Evolutionary conservation across 2,113 vertebrate genomes (phyloP), one percentile per base, ranked within the genome.

Genomic region (Tiliqua scincoides): DNA sequence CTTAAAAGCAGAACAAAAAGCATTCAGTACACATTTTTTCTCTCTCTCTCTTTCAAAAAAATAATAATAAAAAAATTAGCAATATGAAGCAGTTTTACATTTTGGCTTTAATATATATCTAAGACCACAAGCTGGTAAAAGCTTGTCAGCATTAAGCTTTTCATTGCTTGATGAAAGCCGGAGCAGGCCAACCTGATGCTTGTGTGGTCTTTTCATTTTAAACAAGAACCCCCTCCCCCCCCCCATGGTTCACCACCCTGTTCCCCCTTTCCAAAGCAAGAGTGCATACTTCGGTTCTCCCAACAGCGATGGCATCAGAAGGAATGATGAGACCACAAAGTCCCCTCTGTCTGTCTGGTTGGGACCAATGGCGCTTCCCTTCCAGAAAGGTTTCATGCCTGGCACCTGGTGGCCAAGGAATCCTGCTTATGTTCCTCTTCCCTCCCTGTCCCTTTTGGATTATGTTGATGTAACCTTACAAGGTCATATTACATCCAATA

Each of bases 1-100:
- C 27, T 86, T 86, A 79, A 79, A 48, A 70, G 40, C 35, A 63
- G 59, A 72, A 85, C 14, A 62, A 67, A 85, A 32, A 72, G 67
- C 71, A 79, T 48, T 52, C 35, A 3, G 30, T 35, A 80, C 72
- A 80, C 68, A 80, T 30, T 6, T 67, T n/a, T 18, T 37, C 32
- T 20, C 27, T 12, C 15, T 25, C 15, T 37, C 15, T 27, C 37
- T 27, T 21, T 10, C n/a, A n/a, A n/a, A n/a, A n/a, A n/a, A n/a
- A n/a, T 48, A 3, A 65, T 15, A 70, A 3, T 10, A 67, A n/a
- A 3, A 43, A 30, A 40, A 17, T 4, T 10, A 62, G 40, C 57
- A 43, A 72, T 32, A 54, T 9, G 37, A 35, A 86, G 17, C 14
- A 30, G 77, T 30, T 27, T 30, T 48, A 37, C n/a, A 52, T 52